Base-by-base conservation (phyloP, 2,888 invertebrate species). In the Acrobasis repandana region DNA sequence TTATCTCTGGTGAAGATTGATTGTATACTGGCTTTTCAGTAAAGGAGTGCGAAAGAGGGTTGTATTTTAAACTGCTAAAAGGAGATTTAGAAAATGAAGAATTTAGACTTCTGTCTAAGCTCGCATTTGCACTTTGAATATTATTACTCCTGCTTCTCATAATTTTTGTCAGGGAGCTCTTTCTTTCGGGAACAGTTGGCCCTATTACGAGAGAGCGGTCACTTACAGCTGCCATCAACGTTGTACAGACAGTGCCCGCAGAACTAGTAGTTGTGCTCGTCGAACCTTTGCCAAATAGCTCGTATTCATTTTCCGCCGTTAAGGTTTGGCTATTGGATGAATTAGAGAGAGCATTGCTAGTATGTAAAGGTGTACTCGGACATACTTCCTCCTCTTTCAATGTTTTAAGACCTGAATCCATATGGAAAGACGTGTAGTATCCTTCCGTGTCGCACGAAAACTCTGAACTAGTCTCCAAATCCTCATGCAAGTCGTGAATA, bases 401-500 rank as follows among this genome's bases (percentile, higher is more conserved):
- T 0, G 97, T 96, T 78, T 96, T 96, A 65, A 99, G 86, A 0
- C 98, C 98, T 61, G 98, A 98, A 85, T 99, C 98, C 94, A 97
- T 96, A 85, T 99, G 98, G 93, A 99, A 99, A 18, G 98, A 98
- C 0, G 99, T 99, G 83, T 98, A 99, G 85, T 98, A 99, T 9
- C 99, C 99, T 88, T 99, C 99, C 1, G 98, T 98, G 80, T 99
- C 99, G 79, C 98, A 97, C 2, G 98, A 98, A 84, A 98, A 98
- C 63, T 97, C 96, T 0, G 98, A 98, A 71, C 96, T 96, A 0
- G 96, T 97, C 88, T 97, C 97, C 58, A 96, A 94, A 79, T 97
- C 97, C 82, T 97, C 96, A 68, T 95, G 94, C 67, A 95, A 92
- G 80, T 97, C 95, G 73, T 95, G 95, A 66, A 96, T 96, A 57